These are phyloP conservation scores for Elgaria multicarinata DNA, from an alignment of 2,113 vertebrate genomes.

Conservation along the genomic window DNA sequence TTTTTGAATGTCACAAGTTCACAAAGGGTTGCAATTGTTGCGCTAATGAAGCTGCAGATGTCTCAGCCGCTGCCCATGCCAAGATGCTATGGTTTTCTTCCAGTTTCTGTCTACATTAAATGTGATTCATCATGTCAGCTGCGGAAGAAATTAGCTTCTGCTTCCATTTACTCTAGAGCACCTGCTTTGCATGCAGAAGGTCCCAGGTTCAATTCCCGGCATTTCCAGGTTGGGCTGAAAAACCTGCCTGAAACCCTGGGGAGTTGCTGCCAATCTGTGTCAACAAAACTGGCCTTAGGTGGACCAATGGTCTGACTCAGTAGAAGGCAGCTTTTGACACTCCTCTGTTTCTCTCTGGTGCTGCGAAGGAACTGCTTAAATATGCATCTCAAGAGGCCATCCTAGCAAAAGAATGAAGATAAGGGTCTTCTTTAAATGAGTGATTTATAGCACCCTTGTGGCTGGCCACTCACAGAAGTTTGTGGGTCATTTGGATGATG, in stretches of 20 bases:
- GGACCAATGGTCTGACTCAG: no score
- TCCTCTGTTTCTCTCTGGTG: neutral
- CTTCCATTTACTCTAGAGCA: neutral
- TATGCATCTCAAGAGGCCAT: neutral
- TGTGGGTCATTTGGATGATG: no score
- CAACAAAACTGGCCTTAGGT: no score
- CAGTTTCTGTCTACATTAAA: neutral
- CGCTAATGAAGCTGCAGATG: neutral
- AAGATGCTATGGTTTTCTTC: neutral
- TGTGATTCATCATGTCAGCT: neutral
- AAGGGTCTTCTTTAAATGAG: no score
- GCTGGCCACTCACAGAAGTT: no score
- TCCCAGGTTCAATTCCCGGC: no score
- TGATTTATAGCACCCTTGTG: no score
- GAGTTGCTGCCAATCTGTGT: no score
- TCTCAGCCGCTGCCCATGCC: neutral
- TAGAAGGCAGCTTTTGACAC: no score
- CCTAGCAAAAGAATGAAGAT: neutral
- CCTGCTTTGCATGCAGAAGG: no score
- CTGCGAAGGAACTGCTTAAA: neutral
- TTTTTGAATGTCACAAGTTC: neutral
- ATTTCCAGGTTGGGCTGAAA: no score
- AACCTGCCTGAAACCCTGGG: no score
- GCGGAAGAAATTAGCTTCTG: neutral
- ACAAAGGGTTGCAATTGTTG: neutral